phyloP scores from a whole-genome alignment of 1,140 invertebrate species.

The Cecropterus lyciades region DNA sequence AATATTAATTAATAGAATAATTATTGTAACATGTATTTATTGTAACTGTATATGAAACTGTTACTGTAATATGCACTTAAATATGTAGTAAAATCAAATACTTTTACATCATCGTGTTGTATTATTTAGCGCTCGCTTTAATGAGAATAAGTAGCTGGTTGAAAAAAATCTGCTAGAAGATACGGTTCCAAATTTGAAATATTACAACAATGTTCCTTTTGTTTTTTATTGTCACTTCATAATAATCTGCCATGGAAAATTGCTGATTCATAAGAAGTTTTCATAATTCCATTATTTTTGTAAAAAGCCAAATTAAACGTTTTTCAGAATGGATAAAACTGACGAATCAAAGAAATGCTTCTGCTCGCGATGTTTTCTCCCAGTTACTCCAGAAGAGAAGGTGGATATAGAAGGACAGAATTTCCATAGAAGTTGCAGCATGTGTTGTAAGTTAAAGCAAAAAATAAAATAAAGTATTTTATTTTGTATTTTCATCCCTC shows the following conservation, averaged over 20 bases:
- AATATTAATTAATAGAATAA: too few relatives aligned
- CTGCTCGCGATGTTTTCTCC: slow-evolving; percentile 72
- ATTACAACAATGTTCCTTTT: slow-evolving; percentile 23
- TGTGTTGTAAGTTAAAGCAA: slow-evolving; percentile 80
- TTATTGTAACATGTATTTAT: too few relatives aligned
- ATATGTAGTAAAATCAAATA: too few relatives aligned
- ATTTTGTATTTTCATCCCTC: too few relatives aligned
- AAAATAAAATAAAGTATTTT: slow-evolving; percentile 28
- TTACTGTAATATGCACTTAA: too few relatives aligned
- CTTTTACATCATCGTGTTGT: too few relatives aligned
- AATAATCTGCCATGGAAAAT: slow-evolving; percentile 49
- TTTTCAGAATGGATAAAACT: slow-evolving; percentile 61
- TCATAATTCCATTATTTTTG: slow-evolving; percentile 39
- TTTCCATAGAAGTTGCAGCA: slow-evolving; percentile 71
- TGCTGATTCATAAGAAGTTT: slow-evolving; percentile 56
- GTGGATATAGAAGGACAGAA: slow-evolving; percentile 73
- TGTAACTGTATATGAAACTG: too few relatives aligned
- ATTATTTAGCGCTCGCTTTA: too few relatives aligned
- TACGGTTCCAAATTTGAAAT: slow-evolving; percentile 23
- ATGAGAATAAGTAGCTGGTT: too few relatives aligned
- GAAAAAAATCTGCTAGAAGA: too few relatives aligned
- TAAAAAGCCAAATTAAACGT: slow-evolving; percentile 42
- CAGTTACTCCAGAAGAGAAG: slow-evolving; percentile 61
- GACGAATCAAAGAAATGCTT: slow-evolving; percentile 70
- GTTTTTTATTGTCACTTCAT: slow-evolving; percentile 36